A percentile compares a stretch with the other conserved stretches of the same genome.
These are phyloP conservation scores for Actinostola sp. DNA, from an alignment of 92 coral and sea anemone species.

Conservation along the genomic window DNA sequence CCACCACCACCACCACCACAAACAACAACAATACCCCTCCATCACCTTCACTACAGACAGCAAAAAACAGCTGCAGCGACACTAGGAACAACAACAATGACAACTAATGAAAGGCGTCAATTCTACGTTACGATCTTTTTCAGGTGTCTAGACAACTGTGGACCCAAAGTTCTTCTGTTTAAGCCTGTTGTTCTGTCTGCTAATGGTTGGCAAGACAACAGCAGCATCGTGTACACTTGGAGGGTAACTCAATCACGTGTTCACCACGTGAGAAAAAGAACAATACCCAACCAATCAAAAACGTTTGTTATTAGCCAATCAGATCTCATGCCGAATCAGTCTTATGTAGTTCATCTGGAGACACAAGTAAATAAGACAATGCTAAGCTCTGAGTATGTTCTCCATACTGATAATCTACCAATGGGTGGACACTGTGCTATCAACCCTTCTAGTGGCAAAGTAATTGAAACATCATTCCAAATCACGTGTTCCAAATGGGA, in stretches of 20 bases:
- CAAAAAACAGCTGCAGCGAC: no score
- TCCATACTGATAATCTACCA: conserved; percentile 48
- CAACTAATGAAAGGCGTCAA: no score
- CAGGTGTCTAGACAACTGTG: conserved; percentile 73
- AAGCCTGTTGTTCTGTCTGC: conserved; percentile 36
- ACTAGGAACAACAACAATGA: no score
- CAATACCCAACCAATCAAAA: background rate
- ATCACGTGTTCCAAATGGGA: conserved; percentile 66
- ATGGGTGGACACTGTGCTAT: conserved; percentile 54
- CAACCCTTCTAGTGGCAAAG: conserved; percentile 53
- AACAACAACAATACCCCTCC: no score
- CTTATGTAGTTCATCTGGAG: conserved; percentile 33
- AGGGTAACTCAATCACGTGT: background rate
- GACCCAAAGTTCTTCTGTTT: conserved; percentile 33
- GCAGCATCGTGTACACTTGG: conserved; percentile 20
- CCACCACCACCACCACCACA: no score
- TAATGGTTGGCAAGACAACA: conserved; percentile 28
- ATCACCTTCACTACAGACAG: no score
- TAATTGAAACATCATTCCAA: conserved; percentile 56
- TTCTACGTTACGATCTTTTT: background rate
- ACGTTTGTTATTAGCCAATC: conserved; percentile 25
- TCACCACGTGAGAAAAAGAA: conserved; percentile 21
- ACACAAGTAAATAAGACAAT: background rate
- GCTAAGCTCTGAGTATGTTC: conserved; percentile 1
- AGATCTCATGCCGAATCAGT: conserved; percentile 32